Conservation (phyloP, 2,888 invertebrate genomes). For the Ephialtes manifestator region DNA sequence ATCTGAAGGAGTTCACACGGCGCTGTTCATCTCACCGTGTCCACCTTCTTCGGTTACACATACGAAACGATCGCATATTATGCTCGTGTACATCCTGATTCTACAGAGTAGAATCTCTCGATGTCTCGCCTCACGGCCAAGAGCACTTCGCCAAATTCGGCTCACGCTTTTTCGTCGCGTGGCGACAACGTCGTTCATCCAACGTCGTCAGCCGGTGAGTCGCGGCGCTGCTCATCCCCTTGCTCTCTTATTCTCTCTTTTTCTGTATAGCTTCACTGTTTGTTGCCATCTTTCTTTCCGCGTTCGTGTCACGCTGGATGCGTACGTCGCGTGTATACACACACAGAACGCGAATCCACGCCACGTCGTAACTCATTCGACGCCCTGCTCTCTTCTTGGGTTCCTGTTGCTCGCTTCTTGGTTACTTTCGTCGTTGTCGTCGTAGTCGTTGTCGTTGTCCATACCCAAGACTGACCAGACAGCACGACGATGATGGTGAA, state of each 20-base stretch:
- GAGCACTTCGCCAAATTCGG: slow-evolving; percentile 63
- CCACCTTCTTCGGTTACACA: slow-evolving; percentile 50
- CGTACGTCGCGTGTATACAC: slow-evolving; percentile 45
- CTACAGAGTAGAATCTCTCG: slow-evolving; percentile 25
- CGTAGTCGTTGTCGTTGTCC: slow-evolving; percentile 30
- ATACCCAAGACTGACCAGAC: slow-evolving; percentile 16
- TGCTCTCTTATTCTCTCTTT: slow-evolving; percentile 43
- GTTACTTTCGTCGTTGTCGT: slow-evolving; percentile 18
- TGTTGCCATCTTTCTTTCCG: slow-evolving; percentile 58
- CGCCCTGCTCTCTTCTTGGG: slow-evolving; percentile 29
- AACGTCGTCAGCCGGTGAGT: slow-evolving; percentile 1
- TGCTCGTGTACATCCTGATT: slow-evolving; percentile 60
- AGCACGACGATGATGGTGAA: slow-evolving; percentile 33
- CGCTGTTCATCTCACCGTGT: slow-evolving; percentile 19
- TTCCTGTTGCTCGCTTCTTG: slow-evolving; percentile 19
- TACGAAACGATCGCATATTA: slow-evolving; percentile 25
- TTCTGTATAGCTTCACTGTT: slow-evolving; percentile 23
- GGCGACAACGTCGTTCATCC: slow-evolving; percentile 50
- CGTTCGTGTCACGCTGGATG: slow-evolving; percentile 49
- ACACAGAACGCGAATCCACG: slow-evolving; percentile 53
- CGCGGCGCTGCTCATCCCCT: slow-evolving; percentile 16
- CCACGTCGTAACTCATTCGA: slow-evolving; percentile 67
- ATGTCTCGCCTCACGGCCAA: slow-evolving; percentile 4
- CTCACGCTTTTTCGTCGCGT: slow-evolving; percentile 59
- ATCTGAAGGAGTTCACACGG: slow-evolving; percentile 43